Evolutionary conservation across 2,888 invertebrate species (phyloP).

Genomic region (Brachypterus glaber): DNA sequence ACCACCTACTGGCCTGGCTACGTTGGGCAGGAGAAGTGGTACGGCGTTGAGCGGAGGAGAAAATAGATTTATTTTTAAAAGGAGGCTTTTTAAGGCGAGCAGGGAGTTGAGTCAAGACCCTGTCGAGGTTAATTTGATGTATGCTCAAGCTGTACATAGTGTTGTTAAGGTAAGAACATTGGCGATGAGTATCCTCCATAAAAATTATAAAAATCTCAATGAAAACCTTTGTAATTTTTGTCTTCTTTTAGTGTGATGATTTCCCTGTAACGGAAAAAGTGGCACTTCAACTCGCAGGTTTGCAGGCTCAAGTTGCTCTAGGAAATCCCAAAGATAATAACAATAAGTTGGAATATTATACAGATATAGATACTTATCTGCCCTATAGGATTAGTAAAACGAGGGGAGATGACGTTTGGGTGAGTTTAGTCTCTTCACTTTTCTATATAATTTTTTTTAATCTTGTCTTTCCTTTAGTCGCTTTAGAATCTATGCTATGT

Average conservation of each 20-base stretch:
- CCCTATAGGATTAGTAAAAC: slow-evolving; percentile 73
- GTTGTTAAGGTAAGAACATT: slow-evolving; percentile 78
- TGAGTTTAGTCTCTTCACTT: slow-evolving; percentile 32
- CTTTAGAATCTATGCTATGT: no score
- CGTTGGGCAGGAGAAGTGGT: slow-evolving; percentile 47
- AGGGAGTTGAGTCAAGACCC: slow-evolving; percentile 90
- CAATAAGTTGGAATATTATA: slow-evolving; percentile 77
- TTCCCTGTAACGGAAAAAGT: slow-evolving; percentile 93
- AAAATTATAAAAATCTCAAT: no score
- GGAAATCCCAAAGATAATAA: slow-evolving; percentile 72
- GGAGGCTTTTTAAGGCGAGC: slow-evolving; percentile 78
- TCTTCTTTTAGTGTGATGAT: slow-evolving; percentile 79
- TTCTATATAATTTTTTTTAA: slow-evolving; percentile 2
- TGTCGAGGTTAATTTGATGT: slow-evolving; percentile 85
- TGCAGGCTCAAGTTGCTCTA: slow-evolving; percentile 90
- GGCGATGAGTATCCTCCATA: no score
- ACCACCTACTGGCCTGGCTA: slow-evolving; percentile 35
- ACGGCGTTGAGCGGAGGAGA: slow-evolving; percentile 73
- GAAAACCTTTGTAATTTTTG: no score
- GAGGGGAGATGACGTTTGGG: slow-evolving; percentile 76
- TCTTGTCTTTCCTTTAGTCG: background rate
- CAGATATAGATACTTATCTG: slow-evolving; percentile 83
- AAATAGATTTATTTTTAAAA: slow-evolving; percentile 86
- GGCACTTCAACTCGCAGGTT: slow-evolving; percentile 83
- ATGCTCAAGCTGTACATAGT: slow-evolving; percentile 90